Percentiles rank a stretch among this genome's conserved stretches.
Conservation (phyloP, 2,113 vertebrate species). For the Bagarius yarrelli region DNA sequence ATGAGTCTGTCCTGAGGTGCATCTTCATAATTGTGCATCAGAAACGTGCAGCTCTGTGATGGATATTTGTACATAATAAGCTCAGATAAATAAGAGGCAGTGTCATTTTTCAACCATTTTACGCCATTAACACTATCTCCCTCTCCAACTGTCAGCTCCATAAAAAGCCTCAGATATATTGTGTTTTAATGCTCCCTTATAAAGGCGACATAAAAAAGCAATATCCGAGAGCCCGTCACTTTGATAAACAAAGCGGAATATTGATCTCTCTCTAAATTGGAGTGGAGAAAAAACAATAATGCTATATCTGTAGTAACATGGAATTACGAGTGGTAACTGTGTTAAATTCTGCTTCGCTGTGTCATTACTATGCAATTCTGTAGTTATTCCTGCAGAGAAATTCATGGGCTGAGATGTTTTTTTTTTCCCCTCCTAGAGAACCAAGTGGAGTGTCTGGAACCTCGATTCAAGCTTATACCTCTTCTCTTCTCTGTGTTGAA, state of each 20-base stretch:
- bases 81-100: slow-evolving; percentile 64
- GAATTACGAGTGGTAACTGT: slow-evolving; percentile 74
- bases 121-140: slow-evolving; percentile 72
- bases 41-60: slow-evolving; percentile 68
- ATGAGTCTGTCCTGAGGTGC: slow-evolving; percentile 65
- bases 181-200: slow-evolving; percentile 79
- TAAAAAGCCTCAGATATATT: slow-evolving; percentile 77
- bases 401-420: slow-evolving; percentile 43
- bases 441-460: slow-evolving; percentile 17
- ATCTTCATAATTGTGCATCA: slow-evolving; percentile 73
- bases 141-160: slow-evolving; percentile 70
- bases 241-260: slow-evolving; percentile 82
- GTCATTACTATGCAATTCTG: slow-evolving; percentile 64
- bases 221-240: slow-evolving; percentile 76
- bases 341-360: slow-evolving; percentile 68
- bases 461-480: slow-evolving; percentile 2
- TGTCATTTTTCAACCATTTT: slow-evolving; percentile 73
- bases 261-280: slow-evolving; percentile 79
- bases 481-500: slow-evolving; percentile 24
- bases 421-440: slow-evolving; percentile 35
- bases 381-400: slow-evolving; percentile 63
- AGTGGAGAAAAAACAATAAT: slow-evolving; percentile 72
- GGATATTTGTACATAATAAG: slow-evolving; percentile 71
- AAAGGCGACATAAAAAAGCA: slow-evolving; percentile 80
- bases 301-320: slow-evolving; percentile 77